phyloP scores from a whole-genome alignment of 2,797 vertebrate species.

The Ceyx erithaca region DNA sequence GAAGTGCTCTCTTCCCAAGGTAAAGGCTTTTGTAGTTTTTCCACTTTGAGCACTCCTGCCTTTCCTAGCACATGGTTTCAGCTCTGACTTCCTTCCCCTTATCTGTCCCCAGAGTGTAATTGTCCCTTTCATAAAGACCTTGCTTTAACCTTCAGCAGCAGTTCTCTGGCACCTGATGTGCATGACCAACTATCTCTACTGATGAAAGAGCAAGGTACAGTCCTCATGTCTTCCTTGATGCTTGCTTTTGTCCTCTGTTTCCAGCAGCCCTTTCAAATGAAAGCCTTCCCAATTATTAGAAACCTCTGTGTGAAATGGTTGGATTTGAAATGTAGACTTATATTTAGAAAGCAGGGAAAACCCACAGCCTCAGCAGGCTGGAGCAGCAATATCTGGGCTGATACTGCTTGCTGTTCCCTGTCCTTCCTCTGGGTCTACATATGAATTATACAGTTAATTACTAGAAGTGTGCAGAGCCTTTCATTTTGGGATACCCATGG shows the following conservation, averaged over 20 bases:
- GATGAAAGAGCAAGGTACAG: constrained; percentile 44
- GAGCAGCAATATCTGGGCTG: background rate
- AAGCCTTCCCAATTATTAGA: constrained; percentile 13
- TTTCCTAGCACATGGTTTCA: background rate
- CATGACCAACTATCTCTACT: constrained; percentile 40
- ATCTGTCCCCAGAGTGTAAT: constrained; percentile 51
- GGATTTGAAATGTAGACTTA: background rate
- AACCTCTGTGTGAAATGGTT: background rate
- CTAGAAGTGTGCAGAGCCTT: background rate
- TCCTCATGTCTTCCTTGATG: constrained; percentile 51
- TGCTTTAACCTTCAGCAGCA: constrained; percentile 64
- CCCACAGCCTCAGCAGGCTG: background rate
- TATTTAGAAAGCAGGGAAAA: constrained; percentile 6
- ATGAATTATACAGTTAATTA: background rate
- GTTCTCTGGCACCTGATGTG: constrained; percentile 47
- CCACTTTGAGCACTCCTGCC: constrained; percentile 48
- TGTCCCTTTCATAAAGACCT: constrained; percentile 61
- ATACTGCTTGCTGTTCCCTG: background rate
- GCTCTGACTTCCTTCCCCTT: constrained; percentile 64
- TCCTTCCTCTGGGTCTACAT: background rate
- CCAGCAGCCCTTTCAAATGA: constrained; percentile 39
- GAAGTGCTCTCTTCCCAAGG: background rate
- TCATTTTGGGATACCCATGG: background rate
- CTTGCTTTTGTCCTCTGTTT: constrained; percentile 23
- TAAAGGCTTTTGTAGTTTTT: constrained; percentile 40